Percentiles rank a stretch among this genome's conserved stretches.
phyloP scores from a whole-genome alignment of 1,140 invertebrate species.

The Meloidogyne exigua region DNA sequence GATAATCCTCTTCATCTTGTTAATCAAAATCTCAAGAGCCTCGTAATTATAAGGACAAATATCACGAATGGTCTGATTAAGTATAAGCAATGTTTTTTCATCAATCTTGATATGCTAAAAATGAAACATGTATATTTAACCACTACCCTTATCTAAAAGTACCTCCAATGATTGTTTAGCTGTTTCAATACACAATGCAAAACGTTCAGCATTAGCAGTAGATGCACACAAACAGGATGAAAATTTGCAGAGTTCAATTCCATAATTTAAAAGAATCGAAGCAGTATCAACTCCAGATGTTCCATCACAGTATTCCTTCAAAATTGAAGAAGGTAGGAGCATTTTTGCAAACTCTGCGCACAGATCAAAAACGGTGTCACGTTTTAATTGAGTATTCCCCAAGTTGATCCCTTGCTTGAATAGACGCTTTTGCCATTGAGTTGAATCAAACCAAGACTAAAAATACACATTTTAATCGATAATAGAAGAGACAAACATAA shows the following conservation, averaged over 20 bases:
- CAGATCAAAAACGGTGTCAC: slow-evolving; percentile 26
- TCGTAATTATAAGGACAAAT: slow-evolving; percentile 40
- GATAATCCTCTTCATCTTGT: slow-evolving; percentile 25
- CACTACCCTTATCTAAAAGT: neutral
- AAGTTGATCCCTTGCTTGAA: slow-evolving; percentile 16
- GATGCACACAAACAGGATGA: slow-evolving; percentile 20
- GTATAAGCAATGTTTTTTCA: neutral
- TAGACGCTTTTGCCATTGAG: slow-evolving; percentile 32
- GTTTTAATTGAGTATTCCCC: slow-evolving; percentile 21
- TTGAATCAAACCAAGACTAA: slow-evolving; percentile 32
- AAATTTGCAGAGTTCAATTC: slow-evolving; percentile 32
- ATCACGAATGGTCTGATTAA: slow-evolving; percentile 7
- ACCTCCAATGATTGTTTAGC: slow-evolving; percentile 20
- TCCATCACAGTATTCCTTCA: slow-evolving; percentile 30
- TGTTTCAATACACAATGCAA: slow-evolving; percentile 24
- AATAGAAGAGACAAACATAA: neutral
- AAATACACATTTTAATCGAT: slow-evolving; percentile 10
- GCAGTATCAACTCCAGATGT: slow-evolving; percentile 1
- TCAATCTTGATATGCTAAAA: slow-evolving; percentile 14
- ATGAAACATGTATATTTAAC: neutral
- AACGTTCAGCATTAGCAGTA: slow-evolving; percentile 13
- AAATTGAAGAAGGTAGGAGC: slow-evolving; percentile 27
- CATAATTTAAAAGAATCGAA: slow-evolving; percentile 23
- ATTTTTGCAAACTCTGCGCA: slow-evolving; percentile 33
- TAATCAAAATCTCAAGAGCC: slow-evolving; percentile 29